Conservation (phyloP, 2,888 invertebrate genomes). For the Brassicogethes aeneus region DNA sequence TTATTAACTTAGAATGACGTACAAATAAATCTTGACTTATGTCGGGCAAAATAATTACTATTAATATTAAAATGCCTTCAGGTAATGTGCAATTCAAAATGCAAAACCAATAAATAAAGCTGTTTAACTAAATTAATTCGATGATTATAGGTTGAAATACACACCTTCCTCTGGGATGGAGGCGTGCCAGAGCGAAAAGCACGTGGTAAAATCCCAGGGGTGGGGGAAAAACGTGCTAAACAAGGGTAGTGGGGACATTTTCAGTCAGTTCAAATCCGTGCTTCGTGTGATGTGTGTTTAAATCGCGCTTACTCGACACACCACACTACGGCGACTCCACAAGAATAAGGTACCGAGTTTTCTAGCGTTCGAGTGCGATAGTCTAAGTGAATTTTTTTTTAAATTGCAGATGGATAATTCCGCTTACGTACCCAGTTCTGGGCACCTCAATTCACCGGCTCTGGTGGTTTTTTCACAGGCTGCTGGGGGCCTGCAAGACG, state of each 20-base stretch:
- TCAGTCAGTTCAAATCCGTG: not conserved
- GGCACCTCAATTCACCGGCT: constrained; percentile 64
- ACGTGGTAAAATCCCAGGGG: not conserved
- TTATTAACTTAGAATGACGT: not conserved
- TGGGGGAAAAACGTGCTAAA: constrained; percentile 1
- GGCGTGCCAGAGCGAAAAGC: not conserved
- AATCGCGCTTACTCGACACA: not conserved
- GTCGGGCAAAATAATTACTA: not conserved
- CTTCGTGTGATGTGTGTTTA: not conserved
- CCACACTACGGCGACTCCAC: too few relatives aligned
- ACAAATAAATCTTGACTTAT: not conserved
- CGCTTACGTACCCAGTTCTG: constrained; percentile 60
- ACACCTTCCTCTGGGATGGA: not conserved
- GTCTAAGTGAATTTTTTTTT: too few relatives aligned
- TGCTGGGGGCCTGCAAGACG: constrained; percentile 64
- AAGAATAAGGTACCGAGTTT: too few relatives aligned
- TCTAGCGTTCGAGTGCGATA: too few relatives aligned
- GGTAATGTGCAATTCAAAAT: not conserved
- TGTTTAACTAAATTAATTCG: constrained; percentile 16
- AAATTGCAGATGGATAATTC: constrained; percentile 71
- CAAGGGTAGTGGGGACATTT: not conserved
- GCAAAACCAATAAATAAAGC: not conserved
- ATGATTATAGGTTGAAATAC: constrained; percentile 17
- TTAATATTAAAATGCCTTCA: not conserved
- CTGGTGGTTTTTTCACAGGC: constrained; percentile 69